Evolutionary conservation across 2,888 invertebrate species (phyloP).

Genomic region (Agrypnus murinus): DNA sequence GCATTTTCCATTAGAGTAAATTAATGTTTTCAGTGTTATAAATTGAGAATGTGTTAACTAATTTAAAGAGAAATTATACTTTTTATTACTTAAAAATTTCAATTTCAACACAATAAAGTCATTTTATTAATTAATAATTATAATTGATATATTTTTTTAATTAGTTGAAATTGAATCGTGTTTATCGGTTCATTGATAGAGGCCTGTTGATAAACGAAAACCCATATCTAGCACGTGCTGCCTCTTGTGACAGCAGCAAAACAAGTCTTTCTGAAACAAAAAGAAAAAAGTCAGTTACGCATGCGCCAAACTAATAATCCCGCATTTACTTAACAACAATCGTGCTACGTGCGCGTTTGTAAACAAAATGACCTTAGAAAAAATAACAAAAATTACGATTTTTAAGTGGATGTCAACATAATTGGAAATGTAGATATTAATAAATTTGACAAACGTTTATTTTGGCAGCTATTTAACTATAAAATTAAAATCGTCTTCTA

Average conservation of each 20-base stretch:
- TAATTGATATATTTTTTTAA: too few species aligned
- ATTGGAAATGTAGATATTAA: conserved; percentile 14
- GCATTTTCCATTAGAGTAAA: too few species aligned
- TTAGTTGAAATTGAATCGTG: too few species aligned
- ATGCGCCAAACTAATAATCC: conserved; percentile 22
- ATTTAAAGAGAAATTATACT: too few species aligned
- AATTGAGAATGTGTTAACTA: too few species aligned
- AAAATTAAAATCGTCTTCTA: conserved; percentile 36
- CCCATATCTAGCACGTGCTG: conserved; percentile 32
- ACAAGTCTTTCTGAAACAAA: neutral
- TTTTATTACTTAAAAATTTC: too few species aligned
- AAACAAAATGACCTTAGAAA: conserved; percentile 35
- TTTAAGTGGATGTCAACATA: neutral
- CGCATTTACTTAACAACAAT: conserved; percentile 32
- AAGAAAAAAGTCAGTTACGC: neutral
- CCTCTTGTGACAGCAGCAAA: conserved; percentile 14
- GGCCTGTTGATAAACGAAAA: too few species aligned
- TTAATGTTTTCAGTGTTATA: too few species aligned
- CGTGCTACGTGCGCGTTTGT: conserved; percentile 39
- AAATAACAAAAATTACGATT: conserved; percentile 13
- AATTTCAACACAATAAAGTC: too few species aligned
- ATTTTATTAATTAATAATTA: too few species aligned
- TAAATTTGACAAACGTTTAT: conserved; percentile 11
- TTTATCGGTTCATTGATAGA: too few species aligned
- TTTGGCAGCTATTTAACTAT: conserved; percentile 27